phyloP scores from a whole-genome alignment of 2,888 invertebrate species.

The Caenorhabditis sp. region DNA sequence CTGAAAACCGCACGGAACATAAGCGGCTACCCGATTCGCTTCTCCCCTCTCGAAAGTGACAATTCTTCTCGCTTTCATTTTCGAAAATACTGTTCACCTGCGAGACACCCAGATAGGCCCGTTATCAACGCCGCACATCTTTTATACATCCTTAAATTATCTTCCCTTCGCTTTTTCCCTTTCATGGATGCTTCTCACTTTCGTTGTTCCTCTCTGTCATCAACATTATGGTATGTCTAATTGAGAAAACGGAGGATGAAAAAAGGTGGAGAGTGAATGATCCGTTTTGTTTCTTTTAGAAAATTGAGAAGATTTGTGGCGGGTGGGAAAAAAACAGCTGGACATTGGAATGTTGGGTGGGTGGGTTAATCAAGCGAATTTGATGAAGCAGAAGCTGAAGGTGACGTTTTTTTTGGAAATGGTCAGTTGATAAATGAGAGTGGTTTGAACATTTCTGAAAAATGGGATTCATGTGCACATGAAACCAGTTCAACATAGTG shows the following conservation, averaged over 20 bases:
- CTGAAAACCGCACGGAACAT: conserved; percentile 35
- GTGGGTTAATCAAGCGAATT: neutral
- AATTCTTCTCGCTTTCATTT: conserved; percentile 53
- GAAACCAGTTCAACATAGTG: too few relatives aligned
- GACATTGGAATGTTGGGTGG: conserved; percentile 27
- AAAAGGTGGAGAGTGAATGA: conserved; percentile 43
- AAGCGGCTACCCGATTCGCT: conserved; percentile 8
- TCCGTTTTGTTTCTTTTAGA: conserved; percentile 30
- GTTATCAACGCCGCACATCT: conserved; percentile 41
- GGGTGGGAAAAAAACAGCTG: conserved; percentile 22
- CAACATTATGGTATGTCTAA: conserved; percentile 35
- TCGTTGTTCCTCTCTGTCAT: conserved; percentile 38
- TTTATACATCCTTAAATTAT: conserved; percentile 46
- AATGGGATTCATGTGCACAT: too few relatives aligned
- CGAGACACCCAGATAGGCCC: conserved; percentile 25
- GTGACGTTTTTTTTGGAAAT: conserved; percentile 7
- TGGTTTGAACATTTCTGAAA: neutral
- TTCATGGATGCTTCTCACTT: conserved; percentile 47
- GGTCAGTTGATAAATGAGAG: neutral
- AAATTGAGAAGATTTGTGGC: conserved; percentile 26
- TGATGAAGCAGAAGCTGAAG: conserved; percentile 12
- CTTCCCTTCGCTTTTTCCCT: conserved; percentile 32
- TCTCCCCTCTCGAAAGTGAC: conserved; percentile 42
- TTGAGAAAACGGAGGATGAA: conserved; percentile 29
- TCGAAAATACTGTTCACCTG: conserved; percentile 20